Evolutionary conservation across 2,888 invertebrate species (phyloP).

Genomic region (Ornithoptera priamus): DNA sequence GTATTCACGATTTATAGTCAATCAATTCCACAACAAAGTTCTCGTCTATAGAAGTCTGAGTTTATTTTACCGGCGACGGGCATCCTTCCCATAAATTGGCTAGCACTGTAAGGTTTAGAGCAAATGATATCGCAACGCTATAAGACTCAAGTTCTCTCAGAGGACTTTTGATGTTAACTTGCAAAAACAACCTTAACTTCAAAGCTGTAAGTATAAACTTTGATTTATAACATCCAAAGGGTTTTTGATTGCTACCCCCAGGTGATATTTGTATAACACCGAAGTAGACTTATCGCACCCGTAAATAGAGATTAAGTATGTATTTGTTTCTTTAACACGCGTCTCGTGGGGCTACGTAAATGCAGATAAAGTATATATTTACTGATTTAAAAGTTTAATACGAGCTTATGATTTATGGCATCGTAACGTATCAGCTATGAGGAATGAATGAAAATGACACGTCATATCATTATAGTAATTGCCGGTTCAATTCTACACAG

Average conservation of each 20-base stretch:
- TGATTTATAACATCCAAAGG: conserved; percentile 31
- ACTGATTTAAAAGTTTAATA: conserved; percentile 6
- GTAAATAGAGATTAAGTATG: conserved; percentile 47
- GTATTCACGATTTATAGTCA: background rate
- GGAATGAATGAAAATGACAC: too few relatives aligned
- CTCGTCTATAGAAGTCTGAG: conserved; percentile 51
- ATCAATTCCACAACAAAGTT: conserved; percentile 12
- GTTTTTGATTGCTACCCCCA: conserved; percentile 45
- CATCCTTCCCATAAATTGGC: conserved; percentile 40
- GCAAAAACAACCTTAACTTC: conserved; percentile 32
- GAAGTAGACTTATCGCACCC: conserved; percentile 47
- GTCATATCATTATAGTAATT: background rate
- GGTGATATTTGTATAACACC: conserved; percentile 48
- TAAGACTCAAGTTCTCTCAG: conserved; percentile 33
- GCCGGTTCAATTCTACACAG: background rate
- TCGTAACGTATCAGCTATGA: background rate
- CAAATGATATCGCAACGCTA: conserved; percentile 51
- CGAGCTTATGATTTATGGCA: background rate
- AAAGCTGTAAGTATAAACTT: conserved; percentile 30
- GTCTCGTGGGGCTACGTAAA: conserved; percentile 30
- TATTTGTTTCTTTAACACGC: conserved; percentile 38
- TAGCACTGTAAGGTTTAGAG: conserved; percentile 36
- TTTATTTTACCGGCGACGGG: conserved; percentile 40
- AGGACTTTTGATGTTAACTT: conserved; percentile 24
- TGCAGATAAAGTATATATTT: conserved; percentile 26